Evolutionary conservation across 1,140 invertebrate species (phyloP), one percentile per base, ranked within the genome.

Genomic region (Halesus radiatus): DNA sequence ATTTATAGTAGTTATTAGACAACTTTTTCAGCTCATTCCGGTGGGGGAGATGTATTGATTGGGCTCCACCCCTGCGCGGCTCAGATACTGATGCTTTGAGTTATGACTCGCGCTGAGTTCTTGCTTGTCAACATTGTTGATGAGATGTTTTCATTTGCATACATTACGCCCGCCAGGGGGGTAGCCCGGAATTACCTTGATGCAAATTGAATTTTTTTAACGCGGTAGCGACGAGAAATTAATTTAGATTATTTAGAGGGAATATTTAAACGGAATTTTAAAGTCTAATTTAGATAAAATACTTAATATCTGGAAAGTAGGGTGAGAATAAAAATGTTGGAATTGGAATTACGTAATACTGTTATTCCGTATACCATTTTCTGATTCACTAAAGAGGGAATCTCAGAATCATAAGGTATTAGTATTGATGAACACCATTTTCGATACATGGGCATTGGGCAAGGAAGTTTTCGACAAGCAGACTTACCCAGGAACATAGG

Each of bases 1-100:
- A 79, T 79, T 81, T 79, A 79, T 73, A 76, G 72, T 81, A 53
- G 76, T 79, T 82, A 82, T 79, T 82, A 79, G 73, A 80, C 74
- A 82, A 79, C 64, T 77, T 79, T 76, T 79, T 80, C 81, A 73
- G 53, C 73, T 79, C 60, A 20, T 60, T 76, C 45, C 45, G 32
- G 15, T 26, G 45, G 74, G 74, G 76, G 60, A 66, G 37, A 23
- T 15, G 45, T 77, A 77, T 77, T 66, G 76, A 77, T 77, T 77
- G 6, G 29, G 5, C n/a, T 22, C 37, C 50, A 53, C 53, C 72
- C 72, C 72, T 56, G 50, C 50, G 22, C 26, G 20, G 15, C 23
- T 50, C 68, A 22, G 68, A 54, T 54, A 54, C 50, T 50, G 70
- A 74, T 74, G 10, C 72, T 23, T 15, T 3, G 76, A 66, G 62